These are phyloP conservation scores for Pheosia gnoma DNA, from an alignment of 2,888 invertebrate genomes.

Conservation along the genomic window DNA sequence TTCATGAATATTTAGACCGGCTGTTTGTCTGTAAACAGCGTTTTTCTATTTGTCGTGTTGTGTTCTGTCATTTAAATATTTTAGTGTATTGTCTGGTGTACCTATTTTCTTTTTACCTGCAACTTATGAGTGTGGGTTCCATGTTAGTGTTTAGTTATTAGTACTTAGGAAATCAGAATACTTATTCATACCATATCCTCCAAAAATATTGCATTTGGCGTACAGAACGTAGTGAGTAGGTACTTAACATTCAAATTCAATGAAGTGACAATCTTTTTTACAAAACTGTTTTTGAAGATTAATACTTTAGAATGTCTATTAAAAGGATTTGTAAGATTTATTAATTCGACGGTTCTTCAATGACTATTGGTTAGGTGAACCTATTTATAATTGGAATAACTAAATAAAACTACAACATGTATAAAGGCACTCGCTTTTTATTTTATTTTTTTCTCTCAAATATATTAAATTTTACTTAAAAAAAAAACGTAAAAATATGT, in stretches of 20 bases:
- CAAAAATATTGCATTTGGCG: too few species aligned
- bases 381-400: neutral
- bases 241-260: too few species aligned
- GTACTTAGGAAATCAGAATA: too few species aligned
- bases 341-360: too few species aligned
- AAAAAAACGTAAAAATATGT: slow-evolving; percentile 64
- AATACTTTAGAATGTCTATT: too few species aligned
- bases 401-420: slow-evolving; percentile 50
- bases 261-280: neutral
- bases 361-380: neutral
- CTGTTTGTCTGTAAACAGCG: slow-evolving; percentile 40
- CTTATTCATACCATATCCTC: too few species aligned
- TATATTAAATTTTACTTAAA: slow-evolving; percentile 78
- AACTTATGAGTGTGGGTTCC: too few species aligned
- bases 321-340: too few species aligned
- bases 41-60: slow-evolving; percentile 26
- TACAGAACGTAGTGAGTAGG: too few species aligned
- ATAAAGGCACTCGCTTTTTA: slow-evolving; percentile 74
- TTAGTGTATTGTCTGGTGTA: slow-evolving; percentile 14
- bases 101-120: slow-evolving; percentile 5
- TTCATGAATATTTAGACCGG: slow-evolving; percentile 37
- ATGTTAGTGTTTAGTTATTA: too few species aligned
- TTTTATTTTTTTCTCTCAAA: slow-evolving; percentile 65
- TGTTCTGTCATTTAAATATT: slow-evolving; percentile 28
- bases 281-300: too few species aligned